Conservation (phyloP, 2,113 vertebrate genomes). For the Alligator sinensis region DNA sequence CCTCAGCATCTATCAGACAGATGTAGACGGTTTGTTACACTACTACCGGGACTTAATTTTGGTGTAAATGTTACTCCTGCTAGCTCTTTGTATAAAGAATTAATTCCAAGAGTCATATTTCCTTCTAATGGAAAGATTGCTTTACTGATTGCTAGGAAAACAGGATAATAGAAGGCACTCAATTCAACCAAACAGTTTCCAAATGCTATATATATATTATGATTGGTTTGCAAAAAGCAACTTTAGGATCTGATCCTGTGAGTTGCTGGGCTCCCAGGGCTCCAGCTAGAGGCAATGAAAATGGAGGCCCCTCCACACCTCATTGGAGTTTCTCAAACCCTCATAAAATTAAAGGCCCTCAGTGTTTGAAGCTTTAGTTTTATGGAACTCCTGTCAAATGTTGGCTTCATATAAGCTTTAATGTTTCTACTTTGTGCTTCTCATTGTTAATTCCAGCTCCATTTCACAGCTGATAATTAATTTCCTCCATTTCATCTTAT, state of each 20-base stretch:
- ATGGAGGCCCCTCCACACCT: background rate
- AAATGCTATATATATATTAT: slow-evolving; percentile 77
- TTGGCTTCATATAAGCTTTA: slow-evolving; percentile 52
- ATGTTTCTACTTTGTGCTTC: slow-evolving; percentile 26
- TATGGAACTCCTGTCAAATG: slow-evolving; percentile 51
- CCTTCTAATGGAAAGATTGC: slow-evolving; percentile 79
- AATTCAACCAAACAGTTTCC: slow-evolving; percentile 76
- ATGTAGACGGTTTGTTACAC: slow-evolving; percentile 72
- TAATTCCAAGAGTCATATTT: slow-evolving; percentile 82
- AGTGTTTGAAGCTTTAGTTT: slow-evolving; percentile 51
- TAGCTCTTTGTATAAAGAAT: slow-evolving; percentile 80
- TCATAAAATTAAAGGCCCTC: background rate
- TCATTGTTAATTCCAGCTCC: slow-evolving; percentile 34
- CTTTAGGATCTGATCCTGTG: slow-evolving; percentile 56
- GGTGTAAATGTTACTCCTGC: slow-evolving; percentile 78
- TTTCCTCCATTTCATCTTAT: slow-evolving; percentile 42
- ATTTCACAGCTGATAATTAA: slow-evolving; percentile 38
- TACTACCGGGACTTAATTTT: slow-evolving; percentile 77
- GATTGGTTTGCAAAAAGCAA: slow-evolving; percentile 80
- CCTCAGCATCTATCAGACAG: slow-evolving; percentile 73
- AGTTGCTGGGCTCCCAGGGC: slow-evolving; percentile 30
- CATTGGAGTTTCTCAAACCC: background rate
- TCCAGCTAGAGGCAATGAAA: background rate
- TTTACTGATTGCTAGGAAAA: slow-evolving; percentile 74
- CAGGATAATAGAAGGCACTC: slow-evolving; percentile 74